Evolutionary conservation across 2,797 vertebrate species (phyloP), one percentile per base, ranked within the genome.

Genomic region (Setipinna tenuifilis): DNA sequence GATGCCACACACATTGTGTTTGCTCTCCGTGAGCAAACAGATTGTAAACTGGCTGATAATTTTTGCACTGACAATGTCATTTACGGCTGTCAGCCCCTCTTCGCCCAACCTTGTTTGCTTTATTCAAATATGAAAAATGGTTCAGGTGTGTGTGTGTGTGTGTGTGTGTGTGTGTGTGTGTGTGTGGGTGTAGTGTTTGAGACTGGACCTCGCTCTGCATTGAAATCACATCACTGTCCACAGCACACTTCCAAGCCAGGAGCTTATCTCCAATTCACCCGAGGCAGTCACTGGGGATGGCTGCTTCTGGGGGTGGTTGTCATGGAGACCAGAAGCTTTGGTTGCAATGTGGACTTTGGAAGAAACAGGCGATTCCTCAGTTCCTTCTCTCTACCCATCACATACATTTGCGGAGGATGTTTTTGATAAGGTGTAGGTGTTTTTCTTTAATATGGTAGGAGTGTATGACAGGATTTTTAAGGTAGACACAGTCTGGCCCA

Each of bases 11-110:
- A 97, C 96, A 96, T 94, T 95, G 95, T 97, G 96, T 97, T 97
- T 96, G 95, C 94, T 95, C 95, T 96, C 95, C 94, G 94, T 95
- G 94, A 96, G 96, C 95, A 97, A 96, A 97, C 96, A 97, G 95
- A 97, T 96, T 97, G 96, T 97, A 97, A 97, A 96, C 96, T 95
- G 94, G 95, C 96, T 96, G 96, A 97, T 97, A 95, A 97, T 97
- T 96, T 97, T 95, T 96, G 95, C 95, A 95, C 96, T 96, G 96
- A 96, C 96, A 96, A 96, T 96, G 96, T 97, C 95, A 96, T 96
- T 96, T 97, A 96, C 95, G 95, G 95, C 95, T 96, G 96, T 96
- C 96, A 96, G 94, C 95, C 59, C 85, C 95, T 94, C 96, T 17
- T 96, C 95, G 94, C 96, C 95, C 95, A 93, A 61, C 87, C 92